A percentile compares a stretch with the other conserved stretches of the same genome.
Conservation (phyloP, 2,113 vertebrate genomes). For the Litocranius walleri region DNA sequence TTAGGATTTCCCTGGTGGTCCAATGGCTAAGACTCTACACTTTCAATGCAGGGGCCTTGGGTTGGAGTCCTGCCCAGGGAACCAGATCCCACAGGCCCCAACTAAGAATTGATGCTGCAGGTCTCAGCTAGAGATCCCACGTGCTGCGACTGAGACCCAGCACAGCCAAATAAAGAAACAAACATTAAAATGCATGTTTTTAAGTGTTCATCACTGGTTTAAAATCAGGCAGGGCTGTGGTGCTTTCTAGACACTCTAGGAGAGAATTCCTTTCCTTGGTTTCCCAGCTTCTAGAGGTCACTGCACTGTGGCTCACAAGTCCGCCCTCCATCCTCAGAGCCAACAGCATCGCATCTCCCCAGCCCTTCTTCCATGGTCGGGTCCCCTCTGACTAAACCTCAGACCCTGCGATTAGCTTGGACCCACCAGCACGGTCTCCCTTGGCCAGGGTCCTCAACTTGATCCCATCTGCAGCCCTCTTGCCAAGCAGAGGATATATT, state of each 20-base stretch:
- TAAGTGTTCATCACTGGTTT: not conserved
- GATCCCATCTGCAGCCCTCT: not conserved
- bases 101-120: not conserved
- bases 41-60: not conserved
- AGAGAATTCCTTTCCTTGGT: not conserved
- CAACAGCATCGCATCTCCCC: not conserved
- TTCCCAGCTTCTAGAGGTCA: not conserved
- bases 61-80: not conserved
- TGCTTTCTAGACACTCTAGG: not conserved
- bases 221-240: not conserved
- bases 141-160: not conserved
- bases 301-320: too few species aligned
- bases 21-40: not conserved
- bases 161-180: not conserved
- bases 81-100: not conserved
- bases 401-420: not conserved
- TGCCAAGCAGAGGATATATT: not conserved
- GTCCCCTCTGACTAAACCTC: not conserved
- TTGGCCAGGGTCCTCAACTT: not conserved
- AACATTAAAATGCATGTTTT: not conserved
- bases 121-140: not conserved
- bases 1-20: not conserved
- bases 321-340: not conserved
- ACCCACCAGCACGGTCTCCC: not conserved
- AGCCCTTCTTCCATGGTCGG: not conserved